Conservation (phyloP, 2,797 vertebrate species). For the Gallinago stenura region DNA sequence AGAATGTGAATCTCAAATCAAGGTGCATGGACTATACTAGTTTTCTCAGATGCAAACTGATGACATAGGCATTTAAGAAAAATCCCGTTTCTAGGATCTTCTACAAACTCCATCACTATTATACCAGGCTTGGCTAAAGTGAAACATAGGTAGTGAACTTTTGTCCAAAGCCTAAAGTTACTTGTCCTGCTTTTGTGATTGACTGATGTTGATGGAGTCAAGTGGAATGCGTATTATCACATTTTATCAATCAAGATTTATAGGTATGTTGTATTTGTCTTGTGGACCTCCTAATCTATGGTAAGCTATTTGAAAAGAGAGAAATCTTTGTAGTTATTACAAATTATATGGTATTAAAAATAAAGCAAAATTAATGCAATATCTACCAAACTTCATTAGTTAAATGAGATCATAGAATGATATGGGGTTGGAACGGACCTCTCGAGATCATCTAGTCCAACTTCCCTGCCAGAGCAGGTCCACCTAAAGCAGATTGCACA, state of each 20-base stretch:
- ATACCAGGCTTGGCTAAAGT: neutral
- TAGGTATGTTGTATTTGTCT: neutral
- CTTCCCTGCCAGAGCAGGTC: too few species aligned
- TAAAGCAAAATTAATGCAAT: neutral
- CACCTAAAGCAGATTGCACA: too few species aligned
- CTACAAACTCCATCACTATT: neutral
- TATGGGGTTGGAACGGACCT: too few species aligned
- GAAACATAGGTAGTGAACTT: neutral
- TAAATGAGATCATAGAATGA: neutral
- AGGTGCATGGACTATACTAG: fast-evolving
- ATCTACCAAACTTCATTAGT: neutral
- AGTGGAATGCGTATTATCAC: neutral
- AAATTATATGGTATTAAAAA: neutral
- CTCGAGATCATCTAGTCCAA: too few species aligned
- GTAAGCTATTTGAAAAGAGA: neutral
- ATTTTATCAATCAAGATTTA: neutral
- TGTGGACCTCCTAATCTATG: fast-evolving
- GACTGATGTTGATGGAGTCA: neutral
- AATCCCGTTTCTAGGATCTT: neutral
- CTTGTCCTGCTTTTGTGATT: neutral
- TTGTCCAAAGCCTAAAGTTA: neutral
- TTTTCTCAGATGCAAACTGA: neutral
- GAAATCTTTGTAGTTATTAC: neutral
- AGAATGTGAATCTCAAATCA: fast-evolving
- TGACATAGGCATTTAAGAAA: neutral